Evolutionary conservation across 2,888 invertebrate genomes (phyloP).

Genomic region (Gordius sp.): DNA sequence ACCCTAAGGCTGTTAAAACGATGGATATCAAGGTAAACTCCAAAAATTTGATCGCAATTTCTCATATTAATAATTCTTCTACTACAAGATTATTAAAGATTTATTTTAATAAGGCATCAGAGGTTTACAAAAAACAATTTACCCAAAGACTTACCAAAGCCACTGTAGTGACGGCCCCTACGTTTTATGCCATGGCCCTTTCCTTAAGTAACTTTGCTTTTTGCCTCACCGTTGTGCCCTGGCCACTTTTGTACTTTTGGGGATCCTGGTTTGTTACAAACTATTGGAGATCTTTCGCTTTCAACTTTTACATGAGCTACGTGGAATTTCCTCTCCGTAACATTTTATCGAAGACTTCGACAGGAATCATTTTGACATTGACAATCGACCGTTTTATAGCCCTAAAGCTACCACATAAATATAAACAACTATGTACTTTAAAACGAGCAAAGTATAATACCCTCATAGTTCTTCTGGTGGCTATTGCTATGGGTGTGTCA

Average conservation of each 20-base stretch:
- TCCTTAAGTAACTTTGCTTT: background rate
- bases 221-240: background rate
- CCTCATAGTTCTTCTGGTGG: background rate
- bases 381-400: background rate
- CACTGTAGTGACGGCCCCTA: background rate
- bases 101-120: background rate
- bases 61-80: too few relatives aligned
- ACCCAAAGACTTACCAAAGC: background rate
- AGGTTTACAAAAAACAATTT: too few relatives aligned
- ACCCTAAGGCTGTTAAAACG: too few relatives aligned
- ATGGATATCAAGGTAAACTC: too few relatives aligned
- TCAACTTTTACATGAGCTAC: background rate
- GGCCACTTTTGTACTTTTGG: too few relatives aligned
- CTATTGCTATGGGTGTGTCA: background rate
- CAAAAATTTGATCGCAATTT: too few relatives aligned
- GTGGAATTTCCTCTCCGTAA: background rate
- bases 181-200: background rate
- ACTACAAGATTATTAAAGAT: too few relatives aligned
- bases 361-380: background rate
- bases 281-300: background rate
- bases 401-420: too few relatives aligned
- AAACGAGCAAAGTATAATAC: background rate
- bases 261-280: background rate
- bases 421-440: background rate
- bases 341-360: background rate